These are phyloP conservation scores for Pherbina coryleti DNA, from an alignment of 2,888 invertebrate genomes.

Conservation along the genomic window DNA sequence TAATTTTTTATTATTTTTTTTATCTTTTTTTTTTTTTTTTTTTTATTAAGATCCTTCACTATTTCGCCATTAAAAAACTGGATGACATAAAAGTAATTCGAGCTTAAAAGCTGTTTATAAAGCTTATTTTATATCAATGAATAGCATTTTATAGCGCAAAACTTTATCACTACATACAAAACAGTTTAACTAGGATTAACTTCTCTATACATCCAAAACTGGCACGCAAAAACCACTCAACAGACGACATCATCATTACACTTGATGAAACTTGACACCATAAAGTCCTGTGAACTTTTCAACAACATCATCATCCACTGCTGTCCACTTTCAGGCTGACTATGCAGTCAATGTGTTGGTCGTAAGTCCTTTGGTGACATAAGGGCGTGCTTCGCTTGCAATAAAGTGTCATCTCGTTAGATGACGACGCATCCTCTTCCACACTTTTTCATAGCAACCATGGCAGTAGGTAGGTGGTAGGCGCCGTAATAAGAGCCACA, in stretches of 20 bases:
- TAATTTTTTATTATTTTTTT: too few species aligned
- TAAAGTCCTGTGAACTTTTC: neutral
- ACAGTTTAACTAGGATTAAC: too few species aligned
- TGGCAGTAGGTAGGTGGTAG: neutral
- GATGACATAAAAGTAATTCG: too few species aligned
- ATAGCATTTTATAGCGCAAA: too few species aligned
- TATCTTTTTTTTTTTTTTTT: too few species aligned
- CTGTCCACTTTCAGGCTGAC: neutral
- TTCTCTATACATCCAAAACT: too few species aligned
- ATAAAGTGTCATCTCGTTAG: conserved; percentile 18
- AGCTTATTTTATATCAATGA: too few species aligned
- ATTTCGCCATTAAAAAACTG: neutral
- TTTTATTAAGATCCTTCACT: too few species aligned
- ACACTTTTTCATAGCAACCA: neutral
- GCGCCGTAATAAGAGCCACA: neutral
- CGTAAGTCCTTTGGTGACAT: conserved; percentile 3
- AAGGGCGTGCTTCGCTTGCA: neutral
- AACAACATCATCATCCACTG: neutral
- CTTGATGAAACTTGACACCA: neutral
- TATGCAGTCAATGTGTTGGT: neutral
- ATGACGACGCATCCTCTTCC: neutral
- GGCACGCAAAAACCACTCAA: too few species aligned
- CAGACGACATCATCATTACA: too few species aligned
- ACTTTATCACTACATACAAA: too few species aligned
- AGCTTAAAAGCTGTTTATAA: too few species aligned